Base-by-base conservation (phyloP, 2,888 invertebrate genomes). In the Hemicrepidius hirtus region DNA sequence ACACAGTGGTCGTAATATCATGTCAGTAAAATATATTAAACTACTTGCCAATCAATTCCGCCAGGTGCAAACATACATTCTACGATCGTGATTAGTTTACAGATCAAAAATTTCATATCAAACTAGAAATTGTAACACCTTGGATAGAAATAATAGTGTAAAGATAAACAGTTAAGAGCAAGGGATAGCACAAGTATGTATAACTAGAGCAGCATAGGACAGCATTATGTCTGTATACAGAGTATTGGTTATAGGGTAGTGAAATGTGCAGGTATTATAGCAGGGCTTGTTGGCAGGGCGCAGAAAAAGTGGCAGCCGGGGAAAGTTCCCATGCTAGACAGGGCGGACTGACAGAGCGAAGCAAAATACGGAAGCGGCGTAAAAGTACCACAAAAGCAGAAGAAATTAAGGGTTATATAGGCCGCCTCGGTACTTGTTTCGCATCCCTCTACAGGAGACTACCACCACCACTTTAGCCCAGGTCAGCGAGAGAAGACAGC, bases 211-310 rank as follows among this genome's bases (percentile, higher is more conserved):
- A 67, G 74, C 68, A 74, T 46, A 74, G 71, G 74, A 68, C 50
- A 72, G 66, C 65, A 71, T 60, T 24, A 20, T 71, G 59, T 68
- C 57, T 71, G 46, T 71, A 68, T 70, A 65, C 73, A 73, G 41
- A 67, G 72, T 68, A 67, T 72, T 44, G 68, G 70, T 73, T 62
- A 63, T 44, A 67, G 67, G 71, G 68, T 76, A 66, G 70, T 74
- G 66, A 74, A 69, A 74, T 71, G 76, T 73, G 76, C 78, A 76
- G 78, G 75, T 75, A 75, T 74, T 72, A 75, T 76, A 80, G 78
- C 77, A 77, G 82, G 83, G 82, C 83, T 83, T 84, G 83, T 81
- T 81, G 81, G 82, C 83, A 83, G 82, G 82, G 80, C 78, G 79
- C 78, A 82, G 79, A 76, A 68, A 57, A 75, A 68, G 73, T 78